Conservation (phyloP, 2,888 invertebrate genomes). For the Shargacucullia verbasci region DNA sequence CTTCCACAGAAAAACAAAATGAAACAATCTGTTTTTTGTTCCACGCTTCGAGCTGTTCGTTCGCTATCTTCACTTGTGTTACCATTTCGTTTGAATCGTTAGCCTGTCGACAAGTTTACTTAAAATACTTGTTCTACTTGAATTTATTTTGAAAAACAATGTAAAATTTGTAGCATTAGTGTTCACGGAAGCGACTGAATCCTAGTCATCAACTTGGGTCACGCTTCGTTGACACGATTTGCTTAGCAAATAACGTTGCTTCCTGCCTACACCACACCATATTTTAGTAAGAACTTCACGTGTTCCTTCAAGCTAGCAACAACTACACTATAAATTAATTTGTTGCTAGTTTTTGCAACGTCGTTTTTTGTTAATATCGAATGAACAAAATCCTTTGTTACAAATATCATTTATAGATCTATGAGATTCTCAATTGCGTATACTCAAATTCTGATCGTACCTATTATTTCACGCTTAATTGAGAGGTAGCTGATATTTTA, state of each 20-base stretch:
- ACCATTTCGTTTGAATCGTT: constrained; percentile 46
- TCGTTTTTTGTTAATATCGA: constrained; percentile 24
- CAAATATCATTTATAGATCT: neutral
- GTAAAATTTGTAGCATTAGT: constrained; percentile 55
- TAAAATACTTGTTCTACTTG: constrained; percentile 22
- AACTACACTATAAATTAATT: constrained; percentile 28
- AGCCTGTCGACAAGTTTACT: constrained; percentile 14
- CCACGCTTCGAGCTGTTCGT: constrained; percentile 58
- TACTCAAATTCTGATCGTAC: neutral
- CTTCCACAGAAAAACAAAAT: constrained; percentile 84
- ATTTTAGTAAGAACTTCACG: constrained; percentile 55
- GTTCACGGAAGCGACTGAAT: constrained; percentile 71
- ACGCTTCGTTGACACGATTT: constrained; percentile 78
- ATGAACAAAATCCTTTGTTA: constrained; percentile 16
- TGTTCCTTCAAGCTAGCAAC: constrained; percentile 48
- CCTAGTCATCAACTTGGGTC: constrained; percentile 69
- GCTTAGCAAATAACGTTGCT: constrained; percentile 75
- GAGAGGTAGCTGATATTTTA: too few relatives aligned
- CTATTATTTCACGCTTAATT: neutral
- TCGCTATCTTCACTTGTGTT: constrained; percentile 66
- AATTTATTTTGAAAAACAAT: constrained; percentile 48
- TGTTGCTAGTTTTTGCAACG: constrained; percentile 21
- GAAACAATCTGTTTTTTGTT: constrained; percentile 80
- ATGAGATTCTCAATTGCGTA: neutral
- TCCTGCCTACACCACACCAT: constrained; percentile 64